Evolutionary conservation across 1,140 invertebrate genomes (phyloP).

Genomic region (Zaprionus davidi): DNA sequence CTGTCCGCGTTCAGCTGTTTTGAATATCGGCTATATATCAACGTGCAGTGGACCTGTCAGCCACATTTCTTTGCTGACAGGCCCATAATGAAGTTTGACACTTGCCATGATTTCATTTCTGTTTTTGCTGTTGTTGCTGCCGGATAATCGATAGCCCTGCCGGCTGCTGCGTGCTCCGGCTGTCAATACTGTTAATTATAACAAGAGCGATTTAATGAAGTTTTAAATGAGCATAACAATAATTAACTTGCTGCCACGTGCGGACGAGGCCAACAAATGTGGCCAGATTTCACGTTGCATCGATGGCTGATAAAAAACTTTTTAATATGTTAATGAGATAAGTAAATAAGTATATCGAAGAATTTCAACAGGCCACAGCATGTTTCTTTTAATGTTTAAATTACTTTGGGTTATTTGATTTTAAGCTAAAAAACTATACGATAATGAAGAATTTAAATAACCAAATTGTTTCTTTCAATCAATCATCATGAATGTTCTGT

Average conservation of each 20-base stretch:
- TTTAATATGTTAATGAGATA: constrained; percentile 16
- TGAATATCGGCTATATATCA: constrained; percentile 50
- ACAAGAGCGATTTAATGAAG: constrained; percentile 63
- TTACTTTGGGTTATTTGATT: background rate
- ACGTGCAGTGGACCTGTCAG: constrained; percentile 36
- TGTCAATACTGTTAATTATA: constrained; percentile 65
- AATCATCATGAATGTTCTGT: background rate
- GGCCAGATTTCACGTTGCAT: constrained; percentile 19
- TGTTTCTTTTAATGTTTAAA: background rate
- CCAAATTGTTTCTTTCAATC: background rate
- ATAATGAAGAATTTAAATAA: too few relatives aligned
- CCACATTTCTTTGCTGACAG: constrained; percentile 15
- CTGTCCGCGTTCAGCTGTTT: constrained; percentile 40
- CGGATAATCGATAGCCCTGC: constrained; percentile 14
- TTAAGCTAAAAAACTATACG: too few relatives aligned
- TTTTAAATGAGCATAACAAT: constrained; percentile 60
- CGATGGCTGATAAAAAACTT: constrained; percentile 18
- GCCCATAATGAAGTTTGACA: constrained; percentile 62
- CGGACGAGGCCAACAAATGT: constrained; percentile 7
- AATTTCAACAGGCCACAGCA: background rate
- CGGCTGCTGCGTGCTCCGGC: constrained; percentile 29
- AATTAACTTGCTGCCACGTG: constrained; percentile 62
- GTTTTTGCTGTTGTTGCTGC: constrained; percentile 11
- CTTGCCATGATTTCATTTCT: constrained; percentile 5
- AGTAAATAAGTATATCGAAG: constrained; percentile 1